Percentiles rank a stretch among this genome's conserved stretches.
These are phyloP conservation scores for Tenthredo notha DNA, from an alignment of 2,888 invertebrate genomes.

Conservation along the genomic window DNA sequence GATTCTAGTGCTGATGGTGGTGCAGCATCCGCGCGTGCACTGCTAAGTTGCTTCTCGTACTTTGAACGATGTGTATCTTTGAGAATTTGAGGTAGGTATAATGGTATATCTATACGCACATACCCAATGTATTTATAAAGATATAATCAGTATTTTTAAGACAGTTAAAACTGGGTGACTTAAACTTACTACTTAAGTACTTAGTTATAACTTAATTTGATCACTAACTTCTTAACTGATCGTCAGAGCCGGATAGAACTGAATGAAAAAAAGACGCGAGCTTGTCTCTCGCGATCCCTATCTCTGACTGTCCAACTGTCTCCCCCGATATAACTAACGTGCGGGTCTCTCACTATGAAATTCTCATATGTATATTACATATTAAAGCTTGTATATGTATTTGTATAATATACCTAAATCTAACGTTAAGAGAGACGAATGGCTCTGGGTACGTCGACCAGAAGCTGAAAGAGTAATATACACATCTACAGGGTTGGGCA, in stretches of 20 bases:
- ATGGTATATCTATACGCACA: background rate
- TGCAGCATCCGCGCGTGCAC: constrained; percentile 30
- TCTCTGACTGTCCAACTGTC: constrained; percentile 3
- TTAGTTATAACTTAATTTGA: background rate
- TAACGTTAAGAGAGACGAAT: background rate
- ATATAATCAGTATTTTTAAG: background rate
- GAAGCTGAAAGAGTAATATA: background rate
- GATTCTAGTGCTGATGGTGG: constrained; percentile 16
- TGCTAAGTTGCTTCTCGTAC: background rate
- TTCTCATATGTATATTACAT: background rate
- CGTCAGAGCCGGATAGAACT: background rate
- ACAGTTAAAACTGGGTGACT: background rate
- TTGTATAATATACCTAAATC: background rate
- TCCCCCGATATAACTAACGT: constrained; percentile 3
- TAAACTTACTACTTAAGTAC: background rate
- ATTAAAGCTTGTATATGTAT: background rate
- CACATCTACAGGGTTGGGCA: background rate
- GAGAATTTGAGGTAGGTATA: background rate
- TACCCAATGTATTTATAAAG: background rate
- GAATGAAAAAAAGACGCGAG: constrained; percentile 3
- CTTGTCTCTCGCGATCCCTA: background rate
- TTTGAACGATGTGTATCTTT: background rate
- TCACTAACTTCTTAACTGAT: background rate
- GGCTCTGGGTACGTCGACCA: background rate
- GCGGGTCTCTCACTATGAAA: background rate